Percentiles rank a stretch among this genome's conserved stretches.
phyloP scores from a whole-genome alignment of 1,140 invertebrate genomes.

The Drosophila rhopaloa region DNA sequence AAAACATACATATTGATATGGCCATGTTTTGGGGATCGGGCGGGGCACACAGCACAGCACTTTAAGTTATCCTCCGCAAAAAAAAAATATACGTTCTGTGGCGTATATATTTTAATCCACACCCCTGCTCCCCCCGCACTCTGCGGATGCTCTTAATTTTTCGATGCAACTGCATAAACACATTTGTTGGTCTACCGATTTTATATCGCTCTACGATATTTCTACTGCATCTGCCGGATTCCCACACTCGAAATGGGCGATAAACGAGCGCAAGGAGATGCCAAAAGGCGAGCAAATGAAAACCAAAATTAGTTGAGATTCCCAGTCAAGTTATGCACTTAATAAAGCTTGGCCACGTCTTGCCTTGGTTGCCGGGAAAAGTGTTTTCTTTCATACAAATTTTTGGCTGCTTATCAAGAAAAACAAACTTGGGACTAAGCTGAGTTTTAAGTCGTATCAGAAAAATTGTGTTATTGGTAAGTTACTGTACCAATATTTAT shows the following conservation, averaged over 20 bases:
- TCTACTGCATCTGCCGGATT: slow-evolving; percentile 22
- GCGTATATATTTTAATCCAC: slow-evolving; percentile 37
- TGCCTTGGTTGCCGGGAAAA: not conserved
- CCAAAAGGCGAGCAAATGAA: not conserved
- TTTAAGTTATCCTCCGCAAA: slow-evolving; percentile 40
- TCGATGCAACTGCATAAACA: slow-evolving; percentile 33
- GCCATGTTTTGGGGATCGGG: not conserved
- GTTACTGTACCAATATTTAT: too few species aligned
- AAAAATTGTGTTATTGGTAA: too few species aligned
- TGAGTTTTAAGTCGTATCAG: too few species aligned
- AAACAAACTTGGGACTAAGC: too few species aligned
- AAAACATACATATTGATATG: slow-evolving; percentile 57
- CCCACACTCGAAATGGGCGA: slow-evolving; percentile 18
- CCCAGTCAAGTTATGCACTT: slow-evolving; percentile 5
- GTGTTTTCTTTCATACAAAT: too few species aligned
- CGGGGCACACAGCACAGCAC: not conserved
- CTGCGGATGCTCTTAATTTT: slow-evolving; percentile 9
- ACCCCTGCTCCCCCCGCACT: not conserved
- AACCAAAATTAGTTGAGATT: slow-evolving; percentile 18
- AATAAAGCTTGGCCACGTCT: not conserved
- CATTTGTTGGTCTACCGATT: slow-evolving; percentile 26
- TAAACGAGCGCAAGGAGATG: not conserved
- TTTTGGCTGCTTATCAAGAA: too few species aligned
- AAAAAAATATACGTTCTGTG: slow-evolving; percentile 23
- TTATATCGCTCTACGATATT: slow-evolving; percentile 2